phyloP scores from a whole-genome alignment of 2,113 vertebrate species.

The Pedionomus torquatus region DNA sequence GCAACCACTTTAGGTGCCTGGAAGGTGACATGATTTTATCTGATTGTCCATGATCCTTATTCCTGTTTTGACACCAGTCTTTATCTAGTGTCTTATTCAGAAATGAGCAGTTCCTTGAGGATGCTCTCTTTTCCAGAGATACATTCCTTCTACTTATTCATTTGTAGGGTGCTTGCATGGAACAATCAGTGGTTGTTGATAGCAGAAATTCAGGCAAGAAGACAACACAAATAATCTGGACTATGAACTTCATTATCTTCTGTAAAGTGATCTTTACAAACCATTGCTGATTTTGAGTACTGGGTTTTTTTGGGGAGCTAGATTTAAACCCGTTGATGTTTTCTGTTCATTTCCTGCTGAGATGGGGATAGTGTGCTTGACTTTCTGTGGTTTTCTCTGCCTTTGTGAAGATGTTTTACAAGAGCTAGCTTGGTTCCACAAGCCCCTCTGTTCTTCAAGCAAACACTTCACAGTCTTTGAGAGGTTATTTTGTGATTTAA shows the following conservation, averaged over 20 bases:
- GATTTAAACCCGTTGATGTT: background rate
- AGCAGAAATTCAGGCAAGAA: background rate
- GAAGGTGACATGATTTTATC: background rate
- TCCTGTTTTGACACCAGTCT: background rate
- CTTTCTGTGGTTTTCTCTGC: background rate
- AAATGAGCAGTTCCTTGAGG: background rate
- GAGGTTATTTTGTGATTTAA: background rate
- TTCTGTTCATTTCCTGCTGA: background rate
- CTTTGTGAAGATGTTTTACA: background rate
- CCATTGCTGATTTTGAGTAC: background rate
- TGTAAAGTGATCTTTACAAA: background rate
- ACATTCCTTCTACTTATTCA: background rate
- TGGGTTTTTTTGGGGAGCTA: background rate
- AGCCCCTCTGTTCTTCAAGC: background rate
- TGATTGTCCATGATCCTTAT: background rate
- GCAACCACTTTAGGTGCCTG: background rate
- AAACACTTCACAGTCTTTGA: background rate
- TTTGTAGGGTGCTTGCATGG: background rate
- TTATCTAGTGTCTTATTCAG: background rate
- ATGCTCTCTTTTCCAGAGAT: background rate
- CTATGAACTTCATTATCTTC: background rate
- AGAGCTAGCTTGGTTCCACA: background rate
- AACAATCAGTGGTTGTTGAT: background rate
- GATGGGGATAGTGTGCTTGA: background rate
- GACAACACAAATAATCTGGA: background rate